Evolutionary conservation across 2,797 vertebrate genomes (phyloP).

Genomic region (Phataginus tetradactyla): DNA sequence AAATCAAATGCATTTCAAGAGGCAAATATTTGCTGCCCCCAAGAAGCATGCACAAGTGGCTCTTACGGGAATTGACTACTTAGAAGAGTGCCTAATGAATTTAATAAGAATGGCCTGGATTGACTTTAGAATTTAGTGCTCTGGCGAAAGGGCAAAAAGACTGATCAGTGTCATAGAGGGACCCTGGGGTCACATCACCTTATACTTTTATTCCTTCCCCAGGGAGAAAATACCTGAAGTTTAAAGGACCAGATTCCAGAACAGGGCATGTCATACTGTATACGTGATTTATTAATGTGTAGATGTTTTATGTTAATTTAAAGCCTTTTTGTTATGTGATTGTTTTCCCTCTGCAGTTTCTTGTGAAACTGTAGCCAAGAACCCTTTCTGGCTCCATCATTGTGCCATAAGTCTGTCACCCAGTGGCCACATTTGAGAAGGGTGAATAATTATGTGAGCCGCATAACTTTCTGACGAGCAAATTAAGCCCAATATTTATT

Average conservation of each 20-base stretch:
- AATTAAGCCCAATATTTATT: constrained; percentile 65
- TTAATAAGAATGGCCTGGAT: constrained; percentile 8
- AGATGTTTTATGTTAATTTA: constrained; percentile 17
- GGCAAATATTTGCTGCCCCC: constrained; percentile 43
- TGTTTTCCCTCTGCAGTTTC: background rate
- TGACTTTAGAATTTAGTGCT: constrained; percentile 42
- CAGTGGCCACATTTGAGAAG: background rate
- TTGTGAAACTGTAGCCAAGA: constrained; percentile 36
- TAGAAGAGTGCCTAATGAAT: constrained; percentile 17
- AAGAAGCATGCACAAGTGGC: background rate
- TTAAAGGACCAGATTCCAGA: background rate
- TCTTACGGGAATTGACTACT: background rate
- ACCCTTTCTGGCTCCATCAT: background rate
- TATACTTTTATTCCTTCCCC: background rate
- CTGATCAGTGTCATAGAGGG: background rate
- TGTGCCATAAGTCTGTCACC: constrained; percentile 23
- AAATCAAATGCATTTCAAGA: constrained; percentile 45
- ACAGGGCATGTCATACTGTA: background rate
- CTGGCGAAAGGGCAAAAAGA: background rate
- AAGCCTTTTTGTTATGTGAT: constrained; percentile 6
- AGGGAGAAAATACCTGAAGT: background rate
- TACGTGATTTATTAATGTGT: background rate
- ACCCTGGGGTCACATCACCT: background rate
- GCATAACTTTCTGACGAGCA: constrained; percentile 61
- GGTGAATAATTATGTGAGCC: constrained; percentile 64